Percentiles rank a stretch among this genome's conserved stretches.
phyloP scores from a whole-genome alignment of 2,113 vertebrate species.

The Eurystomus gularis region DNA sequence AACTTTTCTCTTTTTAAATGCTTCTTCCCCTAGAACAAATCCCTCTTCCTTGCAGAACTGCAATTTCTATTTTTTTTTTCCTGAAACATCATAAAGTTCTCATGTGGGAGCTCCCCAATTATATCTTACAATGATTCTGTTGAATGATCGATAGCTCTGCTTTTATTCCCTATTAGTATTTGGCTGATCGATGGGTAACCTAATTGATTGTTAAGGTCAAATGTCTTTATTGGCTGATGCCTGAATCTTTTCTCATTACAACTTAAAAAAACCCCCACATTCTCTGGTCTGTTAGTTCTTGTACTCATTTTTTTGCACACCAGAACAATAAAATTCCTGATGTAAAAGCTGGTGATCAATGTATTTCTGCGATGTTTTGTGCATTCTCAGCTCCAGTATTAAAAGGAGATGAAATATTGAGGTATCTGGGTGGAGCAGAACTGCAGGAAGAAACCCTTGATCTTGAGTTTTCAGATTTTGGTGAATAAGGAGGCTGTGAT shows the following conservation, averaged over 20 bases:
- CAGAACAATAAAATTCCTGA: background rate
- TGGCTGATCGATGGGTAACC: constrained; percentile 53
- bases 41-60: background rate
- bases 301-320: background rate
- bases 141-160: constrained; percentile 39
- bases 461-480: background rate
- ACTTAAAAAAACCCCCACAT: background rate
- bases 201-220: constrained; percentile 63
- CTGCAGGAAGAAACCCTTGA: background rate
- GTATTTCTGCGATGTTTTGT: fast-evolving
- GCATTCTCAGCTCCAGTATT: background rate
- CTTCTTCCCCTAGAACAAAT: background rate
- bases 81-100: constrained; percentile 23
- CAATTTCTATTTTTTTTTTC: background rate
- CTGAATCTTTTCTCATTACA: constrained; percentile 24
- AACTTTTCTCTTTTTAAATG: background rate
- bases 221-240: constrained; percentile 57
- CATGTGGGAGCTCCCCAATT: constrained; percentile 45
- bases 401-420: background rate
- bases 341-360: background rate
- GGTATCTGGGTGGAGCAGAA: background rate
- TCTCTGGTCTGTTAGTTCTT: background rate
- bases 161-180: constrained; percentile 64
- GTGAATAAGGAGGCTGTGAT: background rate
- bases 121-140: constrained; percentile 38